phyloP scores from a whole-genome alignment of 2,797 vertebrate genomes.

The Arremon brunneinucha region DNA sequence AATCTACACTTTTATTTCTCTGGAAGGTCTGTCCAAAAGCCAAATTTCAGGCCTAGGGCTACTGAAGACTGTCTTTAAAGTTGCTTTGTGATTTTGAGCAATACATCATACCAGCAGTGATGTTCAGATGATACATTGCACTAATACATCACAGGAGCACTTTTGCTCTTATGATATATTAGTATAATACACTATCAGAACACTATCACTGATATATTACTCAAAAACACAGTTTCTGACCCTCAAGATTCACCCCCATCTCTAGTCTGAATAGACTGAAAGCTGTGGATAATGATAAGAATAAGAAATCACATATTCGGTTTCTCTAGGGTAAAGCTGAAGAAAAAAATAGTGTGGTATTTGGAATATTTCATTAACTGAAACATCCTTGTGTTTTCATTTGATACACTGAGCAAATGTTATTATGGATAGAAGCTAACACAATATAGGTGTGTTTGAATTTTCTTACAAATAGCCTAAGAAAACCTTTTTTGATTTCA shows the following conservation, averaged over 20 bases:
- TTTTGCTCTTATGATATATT: slow-evolving; percentile 61
- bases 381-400: not conserved
- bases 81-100: slow-evolving; percentile 63
- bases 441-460: not conserved
- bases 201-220: slow-evolving; percentile 71
- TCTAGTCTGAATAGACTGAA: not conserved
- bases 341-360: not conserved
- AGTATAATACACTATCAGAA: slow-evolving; percentile 64
- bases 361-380: not conserved
- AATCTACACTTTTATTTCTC: slow-evolving; percentile 24
- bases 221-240: slow-evolving; percentile 61
- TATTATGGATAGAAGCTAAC: not conserved
- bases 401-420: not conserved
- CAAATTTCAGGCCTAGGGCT: slow-evolving; percentile 44
- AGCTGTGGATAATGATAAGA: slow-evolving; percentile 1
- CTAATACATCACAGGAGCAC: slow-evolving; percentile 68
- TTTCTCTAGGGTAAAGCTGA: not conserved
- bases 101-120: slow-evolving; percentile 60
- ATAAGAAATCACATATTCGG: not conserved
- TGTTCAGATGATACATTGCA: slow-evolving; percentile 62
- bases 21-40: slow-evolving; percentile 40
- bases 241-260: slow-evolving; percentile 24
- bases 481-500: not conserved
- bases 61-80: slow-evolving; percentile 60
- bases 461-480: slow-evolving; percentile 3